These are phyloP conservation scores for Drosophila rellima DNA, from an alignment of 2,888 invertebrate genomes.

Conservation along the genomic window DNA sequence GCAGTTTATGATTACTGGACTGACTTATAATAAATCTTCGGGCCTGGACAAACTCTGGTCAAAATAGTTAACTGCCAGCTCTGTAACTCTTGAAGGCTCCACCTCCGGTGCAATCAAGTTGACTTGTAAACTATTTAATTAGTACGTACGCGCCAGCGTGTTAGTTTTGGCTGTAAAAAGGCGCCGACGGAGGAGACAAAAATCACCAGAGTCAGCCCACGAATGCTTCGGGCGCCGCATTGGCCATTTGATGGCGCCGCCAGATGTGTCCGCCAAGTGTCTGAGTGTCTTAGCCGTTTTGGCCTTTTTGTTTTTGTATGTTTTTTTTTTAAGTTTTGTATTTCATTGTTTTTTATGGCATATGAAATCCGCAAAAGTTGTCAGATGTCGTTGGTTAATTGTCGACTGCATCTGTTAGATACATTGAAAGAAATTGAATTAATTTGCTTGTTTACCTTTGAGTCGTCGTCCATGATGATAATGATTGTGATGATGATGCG, in stretches of 20 bases:
- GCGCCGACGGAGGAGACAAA: constrained; percentile 63
- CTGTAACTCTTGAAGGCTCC: constrained; percentile 24
- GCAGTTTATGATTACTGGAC: not conserved
- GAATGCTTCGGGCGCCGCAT: constrained; percentile 66
- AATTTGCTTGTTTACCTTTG: constrained; percentile 75
- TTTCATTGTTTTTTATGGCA: constrained; percentile 53
- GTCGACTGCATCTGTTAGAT: constrained; percentile 36
- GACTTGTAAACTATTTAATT: constrained; percentile 81
- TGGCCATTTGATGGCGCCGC: constrained; percentile 74
- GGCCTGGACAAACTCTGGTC: constrained; percentile 11
- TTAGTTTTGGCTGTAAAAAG: constrained; percentile 77
- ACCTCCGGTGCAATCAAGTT: constrained; percentile 59
- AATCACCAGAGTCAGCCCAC: constrained; percentile 59
- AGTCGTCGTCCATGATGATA: constrained; percentile 43
- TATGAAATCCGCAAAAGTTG: constrained; percentile 48
- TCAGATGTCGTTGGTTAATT: constrained; percentile 54
- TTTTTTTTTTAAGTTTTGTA: constrained; percentile 17
- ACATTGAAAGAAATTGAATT: constrained; percentile 60
- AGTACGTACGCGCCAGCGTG: constrained; percentile 72
- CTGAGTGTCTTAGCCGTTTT: constrained; percentile 30
- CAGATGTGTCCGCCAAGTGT: constrained; percentile 46
- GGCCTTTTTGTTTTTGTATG: constrained; percentile 11
- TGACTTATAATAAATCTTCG: constrained; percentile 53
- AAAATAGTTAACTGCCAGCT: constrained; percentile 17
- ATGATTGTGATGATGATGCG: constrained; percentile 36